A percentile compares a stretch with the other conserved stretches of the same genome.
Conservation (phyloP, 1,140 invertebrate genomes). For the Halotydeus destructor region DNA sequence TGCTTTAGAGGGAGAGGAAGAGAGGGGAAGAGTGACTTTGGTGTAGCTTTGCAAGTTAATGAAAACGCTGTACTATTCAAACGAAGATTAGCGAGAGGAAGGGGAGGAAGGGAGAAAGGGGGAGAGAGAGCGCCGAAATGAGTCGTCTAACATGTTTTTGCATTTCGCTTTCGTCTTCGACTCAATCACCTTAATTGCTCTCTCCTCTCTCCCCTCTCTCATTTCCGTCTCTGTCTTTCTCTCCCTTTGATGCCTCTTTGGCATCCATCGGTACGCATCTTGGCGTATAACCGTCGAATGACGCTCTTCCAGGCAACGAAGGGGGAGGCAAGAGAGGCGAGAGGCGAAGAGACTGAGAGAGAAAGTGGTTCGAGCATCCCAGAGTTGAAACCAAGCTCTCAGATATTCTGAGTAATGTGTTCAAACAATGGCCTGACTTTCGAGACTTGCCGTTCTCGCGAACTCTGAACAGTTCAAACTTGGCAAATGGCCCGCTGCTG, state of each 20-base stretch:
- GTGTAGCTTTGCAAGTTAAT: neutral
- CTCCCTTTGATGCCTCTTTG: neutral
- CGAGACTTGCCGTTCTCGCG: too few species aligned
- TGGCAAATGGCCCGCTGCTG: too few species aligned
- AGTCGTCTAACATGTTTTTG: neutral
- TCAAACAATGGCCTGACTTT: too few species aligned
- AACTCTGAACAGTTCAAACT: too few species aligned
- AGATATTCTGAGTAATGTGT: too few species aligned
- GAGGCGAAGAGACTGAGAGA: neutral
- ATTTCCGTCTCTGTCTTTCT: neutral
- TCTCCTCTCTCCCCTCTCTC: neutral
- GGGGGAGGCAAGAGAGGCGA: neutral
- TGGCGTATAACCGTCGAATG: neutral
- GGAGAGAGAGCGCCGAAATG: neutral
- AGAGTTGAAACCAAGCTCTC: too few species aligned
- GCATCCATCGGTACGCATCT: neutral
- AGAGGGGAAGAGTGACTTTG: neutral
- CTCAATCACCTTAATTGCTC: neutral
- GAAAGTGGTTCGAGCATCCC: too few species aligned
- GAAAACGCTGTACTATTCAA: neutral
- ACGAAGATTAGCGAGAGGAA: neutral
- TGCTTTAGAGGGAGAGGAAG: neutral
- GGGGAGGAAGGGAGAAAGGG: neutral
- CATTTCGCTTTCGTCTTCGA: neutral
- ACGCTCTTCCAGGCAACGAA: neutral